phyloP scores from a whole-genome alignment of 2,797 vertebrate genomes.

The Diplodus sargus region DNA sequence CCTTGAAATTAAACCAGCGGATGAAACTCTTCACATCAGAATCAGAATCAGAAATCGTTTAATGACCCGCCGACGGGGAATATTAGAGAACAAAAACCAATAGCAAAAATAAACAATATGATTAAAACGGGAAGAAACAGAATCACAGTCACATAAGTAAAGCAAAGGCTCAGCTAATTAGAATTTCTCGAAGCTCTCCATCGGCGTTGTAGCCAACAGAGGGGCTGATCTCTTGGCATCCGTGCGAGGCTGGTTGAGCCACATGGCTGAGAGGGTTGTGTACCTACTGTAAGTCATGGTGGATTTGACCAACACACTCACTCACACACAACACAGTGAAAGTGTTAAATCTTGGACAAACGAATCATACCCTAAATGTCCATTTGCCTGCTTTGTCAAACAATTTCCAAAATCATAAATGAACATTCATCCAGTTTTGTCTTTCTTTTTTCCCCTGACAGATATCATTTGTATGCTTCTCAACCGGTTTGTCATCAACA shows the following conservation, averaged over 20 bases:
- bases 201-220: neutral
- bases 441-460: neutral
- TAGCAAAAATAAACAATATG: too few relatives aligned
- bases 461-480: too few relatives aligned
- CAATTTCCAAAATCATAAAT: neutral
- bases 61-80: too few relatives aligned
- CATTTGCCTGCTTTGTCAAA: too few relatives aligned
- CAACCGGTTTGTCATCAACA: too few relatives aligned
- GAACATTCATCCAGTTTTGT: neutral
- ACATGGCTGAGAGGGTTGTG: too few relatives aligned
- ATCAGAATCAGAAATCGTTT: too few relatives aligned
- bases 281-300: too few relatives aligned
- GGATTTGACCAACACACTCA: neutral
- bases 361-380: too few relatives aligned
- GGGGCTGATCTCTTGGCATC: neutral
- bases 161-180: neutral
- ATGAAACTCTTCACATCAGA: neutral
- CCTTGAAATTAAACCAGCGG: neutral
- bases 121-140: too few relatives aligned
- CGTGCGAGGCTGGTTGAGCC: neutral
- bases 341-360: neutral
- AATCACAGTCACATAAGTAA: neutral
- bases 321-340: neutral
- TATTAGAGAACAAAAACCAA: too few relatives aligned
- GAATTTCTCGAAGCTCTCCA: constrained; percentile 2